A percentile compares a stretch with the other conserved stretches of the same genome.
phyloP scores from a whole-genome alignment of 1,140 invertebrate species.

The Calosoma granatense region DNA sequence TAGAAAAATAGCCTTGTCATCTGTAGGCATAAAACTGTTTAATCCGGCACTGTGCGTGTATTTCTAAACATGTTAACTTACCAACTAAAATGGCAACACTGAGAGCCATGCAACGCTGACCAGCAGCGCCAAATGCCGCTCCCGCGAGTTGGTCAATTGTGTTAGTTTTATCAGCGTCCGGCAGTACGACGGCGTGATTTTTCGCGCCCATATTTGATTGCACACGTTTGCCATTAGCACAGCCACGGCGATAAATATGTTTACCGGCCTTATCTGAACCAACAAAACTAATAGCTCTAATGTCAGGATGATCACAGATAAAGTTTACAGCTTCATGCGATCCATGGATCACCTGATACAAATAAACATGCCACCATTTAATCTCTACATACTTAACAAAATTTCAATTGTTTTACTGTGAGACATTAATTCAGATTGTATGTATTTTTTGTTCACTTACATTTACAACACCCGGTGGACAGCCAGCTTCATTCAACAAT shows the following conservation, averaged over 20 bases:
- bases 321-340: constrained; percentile 91
- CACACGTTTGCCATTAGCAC: constrained; percentile 79
- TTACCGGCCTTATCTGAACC: constrained; percentile 93
- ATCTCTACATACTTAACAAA: neutral
- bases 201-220: constrained; percentile 99
- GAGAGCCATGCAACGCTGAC: constrained; percentile 97
- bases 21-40: too few species aligned
- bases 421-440: neutral
- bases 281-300: constrained; percentile 97
- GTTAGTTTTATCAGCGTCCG: constrained; percentile 96
- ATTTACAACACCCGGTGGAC: constrained; percentile 89
- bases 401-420: neutral
- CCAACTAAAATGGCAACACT: constrained; percentile 96
- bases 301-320: constrained; percentile 92
- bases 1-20: too few species aligned
- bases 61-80: too few species aligned
- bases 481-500: constrained; percentile 79
- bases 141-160: constrained; percentile 90
- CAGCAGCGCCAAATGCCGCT: constrained; percentile 90
- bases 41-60: too few species aligned
- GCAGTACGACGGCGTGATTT: constrained; percentile 95
- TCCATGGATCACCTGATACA: constrained; percentile 75
- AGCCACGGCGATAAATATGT: constrained; percentile 91
- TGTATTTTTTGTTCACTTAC: constrained; percentile 32
- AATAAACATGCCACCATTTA: too few species aligned